Evolutionary conservation across 2,797 vertebrate genomes (phyloP).

Genomic region (Gallirallus australis): DNA sequence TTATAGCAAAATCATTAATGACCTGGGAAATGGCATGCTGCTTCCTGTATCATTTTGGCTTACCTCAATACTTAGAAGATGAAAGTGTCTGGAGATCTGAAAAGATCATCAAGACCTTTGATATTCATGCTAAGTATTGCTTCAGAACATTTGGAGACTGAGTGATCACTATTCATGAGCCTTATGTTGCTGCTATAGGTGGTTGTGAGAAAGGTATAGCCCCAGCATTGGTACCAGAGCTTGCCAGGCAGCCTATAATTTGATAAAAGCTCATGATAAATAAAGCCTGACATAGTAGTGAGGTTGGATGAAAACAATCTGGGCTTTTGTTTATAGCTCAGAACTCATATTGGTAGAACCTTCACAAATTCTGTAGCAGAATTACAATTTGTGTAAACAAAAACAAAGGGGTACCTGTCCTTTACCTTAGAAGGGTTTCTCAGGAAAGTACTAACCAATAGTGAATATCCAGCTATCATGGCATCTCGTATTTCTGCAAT

Average conservation of each 20-base stretch:
- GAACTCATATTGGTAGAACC: slow-evolving; percentile 83
- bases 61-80: slow-evolving; percentile 85
- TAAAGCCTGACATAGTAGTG: slow-evolving; percentile 85
- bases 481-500: slow-evolving; percentile 77
- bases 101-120: slow-evolving; percentile 73
- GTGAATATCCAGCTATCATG: slow-evolving; percentile 84
- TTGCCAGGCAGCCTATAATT: slow-evolving; percentile 82
- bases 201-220: slow-evolving; percentile 79
- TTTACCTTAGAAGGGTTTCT: slow-evolving; percentile 85
- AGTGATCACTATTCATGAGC: slow-evolving; percentile 85
- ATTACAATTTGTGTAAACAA: slow-evolving; percentile 35
- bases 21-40: slow-evolving; percentile 73
- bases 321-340: slow-evolving; percentile 80
- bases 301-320: slow-evolving; percentile 75
- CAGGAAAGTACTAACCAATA: slow-evolving; percentile 84
- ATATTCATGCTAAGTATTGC: slow-evolving; percentile 83
- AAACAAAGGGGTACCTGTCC: slow-evolving; percentile 73
- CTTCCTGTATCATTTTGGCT: slow-evolving; percentile 84
- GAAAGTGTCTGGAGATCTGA: slow-evolving; percentile 81
- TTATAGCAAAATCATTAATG: slow-evolving; percentile 86
- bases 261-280: slow-evolving; percentile 82
- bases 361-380: slow-evolving; percentile 69
- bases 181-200: slow-evolving; percentile 74
- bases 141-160: slow-evolving; percentile 85
- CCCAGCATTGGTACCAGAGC: slow-evolving; percentile 76